These are phyloP conservation scores for Anguilla megastoma DNA, from an alignment of 2,797 vertebrate species.

Conservation along the genomic window DNA sequence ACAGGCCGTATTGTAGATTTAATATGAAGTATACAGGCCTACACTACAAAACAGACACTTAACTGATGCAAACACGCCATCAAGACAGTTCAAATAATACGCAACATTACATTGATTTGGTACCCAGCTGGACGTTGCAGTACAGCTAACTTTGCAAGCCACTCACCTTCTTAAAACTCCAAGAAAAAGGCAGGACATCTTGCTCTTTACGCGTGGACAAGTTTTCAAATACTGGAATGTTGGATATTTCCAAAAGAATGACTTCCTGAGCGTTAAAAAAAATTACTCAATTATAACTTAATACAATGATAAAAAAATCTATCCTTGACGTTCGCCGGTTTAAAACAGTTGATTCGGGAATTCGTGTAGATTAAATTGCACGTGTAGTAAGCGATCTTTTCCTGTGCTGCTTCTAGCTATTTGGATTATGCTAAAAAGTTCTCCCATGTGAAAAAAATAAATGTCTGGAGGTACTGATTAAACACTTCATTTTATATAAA, in stretches of 20 bases:
- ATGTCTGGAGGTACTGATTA: not conserved
- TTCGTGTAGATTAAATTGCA: not conserved
- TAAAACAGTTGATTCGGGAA: not conserved
- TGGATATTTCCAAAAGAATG: not conserved
- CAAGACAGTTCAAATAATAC: not conserved
- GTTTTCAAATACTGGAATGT: not conserved
- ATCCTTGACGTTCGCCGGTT: not conserved
- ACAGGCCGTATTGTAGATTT: no score
- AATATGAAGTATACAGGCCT: not conserved
- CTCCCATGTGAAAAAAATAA: not conserved
- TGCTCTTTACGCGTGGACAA: conserved; percentile 8
- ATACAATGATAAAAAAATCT: not conserved
- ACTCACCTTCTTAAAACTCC: conserved; percentile 67
- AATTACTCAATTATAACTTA: not conserved
- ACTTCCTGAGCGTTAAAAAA: not conserved
- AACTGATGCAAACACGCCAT: not conserved
- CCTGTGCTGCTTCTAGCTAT: not conserved
- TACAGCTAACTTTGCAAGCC: not conserved
- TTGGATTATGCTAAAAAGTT: not conserved
- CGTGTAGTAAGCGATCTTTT: not conserved
- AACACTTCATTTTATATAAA: not conserved
- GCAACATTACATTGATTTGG: not conserved
- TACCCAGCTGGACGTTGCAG: not conserved
- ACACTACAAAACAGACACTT: not conserved
- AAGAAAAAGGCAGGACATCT: conserved; percentile 67